phyloP scores from a whole-genome alignment of 2,797 vertebrate species.

The Cephalopachus bancanus region DNA sequence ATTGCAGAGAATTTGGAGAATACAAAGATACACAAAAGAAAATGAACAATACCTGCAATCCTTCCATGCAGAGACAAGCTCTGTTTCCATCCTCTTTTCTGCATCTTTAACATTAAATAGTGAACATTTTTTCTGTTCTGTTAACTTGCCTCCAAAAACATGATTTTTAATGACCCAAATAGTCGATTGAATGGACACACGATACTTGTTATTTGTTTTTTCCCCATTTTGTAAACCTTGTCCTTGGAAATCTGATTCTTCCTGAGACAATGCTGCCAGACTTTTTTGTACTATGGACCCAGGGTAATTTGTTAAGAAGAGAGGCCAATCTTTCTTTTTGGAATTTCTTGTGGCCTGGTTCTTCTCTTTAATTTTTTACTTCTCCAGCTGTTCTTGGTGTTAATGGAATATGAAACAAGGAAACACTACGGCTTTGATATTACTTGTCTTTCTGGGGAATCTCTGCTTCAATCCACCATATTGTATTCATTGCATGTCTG shows the following conservation, averaged over 20 bases:
- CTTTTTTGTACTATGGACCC: not conserved
- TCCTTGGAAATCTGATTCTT: not conserved
- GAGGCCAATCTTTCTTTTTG: not conserved
- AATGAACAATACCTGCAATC: conserved; percentile 15
- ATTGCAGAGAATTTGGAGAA: conserved; percentile 31
- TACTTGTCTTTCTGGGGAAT: not conserved
- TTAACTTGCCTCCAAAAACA: conserved; percentile 33
- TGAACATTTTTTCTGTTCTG: not conserved
- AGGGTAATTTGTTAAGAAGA: no score
- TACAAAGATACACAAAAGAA: conserved; percentile 1
- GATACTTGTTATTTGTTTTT: not conserved
- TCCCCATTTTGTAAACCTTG: not conserved
- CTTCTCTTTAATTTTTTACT: not conserved
- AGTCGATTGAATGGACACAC: not conserved
- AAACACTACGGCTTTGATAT: not conserved
- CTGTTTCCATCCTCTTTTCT: conserved; percentile 2
- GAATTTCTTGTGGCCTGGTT: not conserved
- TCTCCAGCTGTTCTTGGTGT: not conserved
- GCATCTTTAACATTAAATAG: conserved; percentile 41
- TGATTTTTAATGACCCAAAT: not conserved
- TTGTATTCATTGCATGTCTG: not conserved
- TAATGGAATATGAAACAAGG: not conserved
- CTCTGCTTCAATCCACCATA: not conserved
- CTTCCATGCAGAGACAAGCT: not conserved
- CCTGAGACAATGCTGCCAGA: no score